These are phyloP conservation scores for Sceliomorpha sp. DNA, from an alignment of 2,888 invertebrate species.

Conservation along the genomic window DNA sequence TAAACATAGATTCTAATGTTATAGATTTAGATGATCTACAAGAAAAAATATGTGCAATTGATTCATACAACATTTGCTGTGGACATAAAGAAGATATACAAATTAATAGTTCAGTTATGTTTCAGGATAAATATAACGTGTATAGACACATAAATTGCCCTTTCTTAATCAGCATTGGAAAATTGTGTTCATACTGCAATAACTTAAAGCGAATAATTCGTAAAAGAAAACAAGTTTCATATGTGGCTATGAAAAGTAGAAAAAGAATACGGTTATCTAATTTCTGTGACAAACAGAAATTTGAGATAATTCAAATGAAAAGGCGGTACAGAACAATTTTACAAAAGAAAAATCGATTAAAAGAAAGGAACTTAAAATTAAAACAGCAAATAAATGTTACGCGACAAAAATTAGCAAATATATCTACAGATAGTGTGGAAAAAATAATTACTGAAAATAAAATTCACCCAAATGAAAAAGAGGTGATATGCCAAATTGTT, in stretches of 20 bases:
- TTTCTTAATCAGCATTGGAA: background rate
- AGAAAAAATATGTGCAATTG: too few species aligned
- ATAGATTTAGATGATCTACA: too few species aligned
- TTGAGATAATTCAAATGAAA: background rate
- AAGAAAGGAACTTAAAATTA: constrained; percentile 1
- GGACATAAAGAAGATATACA: too few species aligned
- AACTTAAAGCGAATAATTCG: constrained; percentile 2
- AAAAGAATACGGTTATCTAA: constrained; percentile 2
- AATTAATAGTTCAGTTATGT: too few species aligned
- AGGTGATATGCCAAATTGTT: constrained; percentile 4
- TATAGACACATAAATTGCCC: background rate
- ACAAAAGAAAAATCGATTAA: too few species aligned
- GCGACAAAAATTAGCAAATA: constrained; percentile 4
- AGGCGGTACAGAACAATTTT: too few species aligned
- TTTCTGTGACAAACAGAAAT: background rate
- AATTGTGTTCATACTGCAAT: constrained; percentile 1
- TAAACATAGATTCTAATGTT: too few species aligned
- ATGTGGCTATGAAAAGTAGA: background rate
- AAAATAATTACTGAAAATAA: background rate
- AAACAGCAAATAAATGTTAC: background rate
- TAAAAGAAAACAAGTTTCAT: background rate
- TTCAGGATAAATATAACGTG: too few species aligned
- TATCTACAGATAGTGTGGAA: background rate
- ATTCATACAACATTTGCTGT: too few species aligned
- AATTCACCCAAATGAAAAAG: constrained; percentile 5